Evolutionary conservation across 1,140 invertebrate genomes (phyloP).

Genomic region (Drosophila kurseongensis): DNA sequence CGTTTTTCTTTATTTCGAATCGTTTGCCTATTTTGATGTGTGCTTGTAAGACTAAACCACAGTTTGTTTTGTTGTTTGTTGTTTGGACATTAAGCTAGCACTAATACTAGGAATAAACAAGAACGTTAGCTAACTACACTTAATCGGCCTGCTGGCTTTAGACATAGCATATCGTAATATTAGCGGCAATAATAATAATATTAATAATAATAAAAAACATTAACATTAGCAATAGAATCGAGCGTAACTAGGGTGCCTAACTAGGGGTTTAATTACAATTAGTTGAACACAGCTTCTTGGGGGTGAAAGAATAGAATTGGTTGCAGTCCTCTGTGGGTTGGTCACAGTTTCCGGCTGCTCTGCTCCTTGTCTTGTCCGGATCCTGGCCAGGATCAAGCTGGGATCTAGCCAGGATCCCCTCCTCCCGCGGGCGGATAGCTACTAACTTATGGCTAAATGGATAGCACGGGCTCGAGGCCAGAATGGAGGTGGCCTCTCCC

Average conservation of each 20-base stretch:
- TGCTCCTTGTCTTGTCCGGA: conserved; percentile 1
- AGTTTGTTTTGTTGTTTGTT: conserved; percentile 75
- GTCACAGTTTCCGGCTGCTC: conserved; percentile 14
- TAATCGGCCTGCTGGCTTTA: conserved; percentile 4
- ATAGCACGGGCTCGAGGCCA: conserved; percentile 1
- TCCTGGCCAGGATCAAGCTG: background rate
- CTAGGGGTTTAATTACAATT: conserved; percentile 44
- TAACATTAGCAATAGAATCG: conserved; percentile 21
- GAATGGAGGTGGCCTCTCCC: background rate
- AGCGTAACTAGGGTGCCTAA: conserved; percentile 15
- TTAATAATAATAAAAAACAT: conserved; percentile 41
- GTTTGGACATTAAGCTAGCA: conserved; percentile 44
- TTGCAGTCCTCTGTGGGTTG: conserved; percentile 31
- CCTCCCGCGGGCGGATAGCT: conserved; percentile 12
- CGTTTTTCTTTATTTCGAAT: conserved; percentile 39
- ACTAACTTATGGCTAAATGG: conserved; percentile 4
- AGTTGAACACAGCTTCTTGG: conserved; percentile 84
- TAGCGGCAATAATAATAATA: conserved; percentile 9
- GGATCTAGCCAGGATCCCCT: background rate
- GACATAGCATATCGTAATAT: background rate
- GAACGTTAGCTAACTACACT: conserved; percentile 48
- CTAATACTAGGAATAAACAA: conserved; percentile 58
- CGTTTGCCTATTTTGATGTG: conserved; percentile 43
- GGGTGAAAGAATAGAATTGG: conserved; percentile 83
- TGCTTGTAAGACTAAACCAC: conserved; percentile 81